Percentiles rank a stretch among this genome's conserved stretches.
phyloP scores from a whole-genome alignment of 1,140 invertebrate genomes.

The Trichomalopsis sarcophagae region DNA sequence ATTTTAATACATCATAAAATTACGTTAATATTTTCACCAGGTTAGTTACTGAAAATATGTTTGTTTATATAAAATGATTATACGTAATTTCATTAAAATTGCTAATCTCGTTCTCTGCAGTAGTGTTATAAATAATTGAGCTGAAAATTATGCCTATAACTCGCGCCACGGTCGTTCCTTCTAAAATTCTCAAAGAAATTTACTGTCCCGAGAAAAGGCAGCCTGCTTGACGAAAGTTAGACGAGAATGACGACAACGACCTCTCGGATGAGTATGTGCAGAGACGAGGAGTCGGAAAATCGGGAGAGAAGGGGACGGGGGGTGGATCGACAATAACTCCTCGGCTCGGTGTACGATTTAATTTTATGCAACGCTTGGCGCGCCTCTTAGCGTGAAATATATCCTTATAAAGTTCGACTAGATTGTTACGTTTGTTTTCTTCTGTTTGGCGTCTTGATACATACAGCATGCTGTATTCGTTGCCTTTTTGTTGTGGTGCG shows the following conservation, averaged over 20 bases:
- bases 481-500: background rate
- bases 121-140: background rate
- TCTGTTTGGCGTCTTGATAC: slow-evolving; percentile 28
- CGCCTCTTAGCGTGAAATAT: slow-evolving; percentile 73
- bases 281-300: background rate
- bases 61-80: too few species aligned
- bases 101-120: too few species aligned
- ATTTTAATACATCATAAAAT: too few species aligned
- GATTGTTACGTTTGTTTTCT: slow-evolving; percentile 59
- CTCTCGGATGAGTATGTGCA: background rate
- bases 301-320: background rate
- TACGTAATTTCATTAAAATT: too few species aligned
- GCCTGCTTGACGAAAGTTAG: background rate
- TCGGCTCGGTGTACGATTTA: slow-evolving; percentile 74
- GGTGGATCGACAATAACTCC: slow-evolving; percentile 68
- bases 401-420: slow-evolving; percentile 75
- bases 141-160: too few species aligned
- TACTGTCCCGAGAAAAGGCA: background rate
- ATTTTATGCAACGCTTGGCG: slow-evolving; percentile 76
- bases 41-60: too few species aligned
- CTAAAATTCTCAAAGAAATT: background rate
- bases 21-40: too few species aligned
- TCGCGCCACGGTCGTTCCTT: background rate
- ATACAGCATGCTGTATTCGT: background rate
- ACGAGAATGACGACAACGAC: background rate